phyloP scores from a whole-genome alignment of 2,888 invertebrate species.

The Pyralis farinalis region DNA sequence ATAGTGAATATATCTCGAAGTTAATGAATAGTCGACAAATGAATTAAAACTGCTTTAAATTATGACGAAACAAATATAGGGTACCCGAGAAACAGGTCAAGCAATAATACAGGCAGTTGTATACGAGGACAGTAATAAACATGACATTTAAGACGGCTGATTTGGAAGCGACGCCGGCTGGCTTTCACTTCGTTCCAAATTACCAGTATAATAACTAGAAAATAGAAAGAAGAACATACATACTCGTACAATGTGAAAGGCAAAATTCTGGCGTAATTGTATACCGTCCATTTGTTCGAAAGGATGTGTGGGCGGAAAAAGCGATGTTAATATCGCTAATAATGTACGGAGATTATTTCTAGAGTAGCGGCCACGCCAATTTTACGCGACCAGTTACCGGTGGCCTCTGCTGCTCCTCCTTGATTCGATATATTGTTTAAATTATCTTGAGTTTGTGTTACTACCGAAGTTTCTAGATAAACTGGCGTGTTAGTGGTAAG shows the following conservation, averaged over 20 bases:
- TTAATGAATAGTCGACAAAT: too few relatives aligned
- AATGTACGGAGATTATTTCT: constrained; percentile 43
- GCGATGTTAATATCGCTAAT: constrained; percentile 43
- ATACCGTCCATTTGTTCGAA: constrained; percentile 31
- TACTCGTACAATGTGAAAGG: constrained; percentile 21
- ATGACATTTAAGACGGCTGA: constrained; percentile 31
- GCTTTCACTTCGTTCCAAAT: constrained; percentile 26
- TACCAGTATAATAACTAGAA: constrained; percentile 37
- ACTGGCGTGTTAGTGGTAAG: constrained; percentile 9
- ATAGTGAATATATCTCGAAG: too few relatives aligned
- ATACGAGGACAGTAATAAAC: neutral
- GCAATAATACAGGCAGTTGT: neutral
- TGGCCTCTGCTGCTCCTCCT: constrained; percentile 22
- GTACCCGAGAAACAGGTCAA: constrained; percentile 6
- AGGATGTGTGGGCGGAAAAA: constrained; percentile 31
- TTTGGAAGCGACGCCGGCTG: constrained; percentile 12
- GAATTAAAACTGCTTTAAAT: too few relatives aligned
- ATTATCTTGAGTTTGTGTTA: too few relatives aligned
- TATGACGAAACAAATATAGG: neutral
- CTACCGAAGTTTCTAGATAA: constrained; percentile 1
- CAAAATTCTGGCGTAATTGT: constrained; percentile 25
- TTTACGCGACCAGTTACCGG: constrained; percentile 24
- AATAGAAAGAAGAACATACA: constrained; percentile 19
- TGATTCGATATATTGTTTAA: neutral
- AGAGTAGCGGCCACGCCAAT: constrained; percentile 38